Percentiles rank a stretch among this genome's conserved stretches.
Evolutionary conservation across 2,797 vertebrate species (phyloP).

Genomic region (Gobio occitaniae): DNA sequence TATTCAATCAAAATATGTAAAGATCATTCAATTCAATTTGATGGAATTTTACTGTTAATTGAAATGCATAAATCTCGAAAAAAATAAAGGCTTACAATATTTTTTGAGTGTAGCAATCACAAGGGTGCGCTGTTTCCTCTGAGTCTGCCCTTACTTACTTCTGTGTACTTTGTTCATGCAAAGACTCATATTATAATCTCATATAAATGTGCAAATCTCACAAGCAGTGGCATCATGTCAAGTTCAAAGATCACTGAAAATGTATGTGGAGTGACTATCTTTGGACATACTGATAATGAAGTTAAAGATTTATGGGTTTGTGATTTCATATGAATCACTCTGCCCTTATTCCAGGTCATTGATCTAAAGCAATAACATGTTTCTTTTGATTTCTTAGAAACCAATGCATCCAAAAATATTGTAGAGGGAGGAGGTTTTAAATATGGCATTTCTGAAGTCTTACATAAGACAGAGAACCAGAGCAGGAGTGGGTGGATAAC

Average conservation of each 20-base stretch:
- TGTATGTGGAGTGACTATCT: neutral
- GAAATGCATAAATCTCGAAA: too few relatives aligned
- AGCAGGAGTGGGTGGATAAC: constrained; percentile 9
- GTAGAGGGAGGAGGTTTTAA: neutral
- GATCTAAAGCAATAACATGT: neutral
- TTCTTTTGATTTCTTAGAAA: neutral
- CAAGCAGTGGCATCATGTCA: neutral
- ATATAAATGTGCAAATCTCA: neutral
- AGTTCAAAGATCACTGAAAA: constrained; percentile 4
- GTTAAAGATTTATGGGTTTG: constrained; percentile 15
- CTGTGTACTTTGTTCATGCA: neutral
- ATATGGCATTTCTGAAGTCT: neutral
- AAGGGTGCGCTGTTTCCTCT: neutral
- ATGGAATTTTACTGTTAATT: too few relatives aligned
- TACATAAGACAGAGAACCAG: neutral
- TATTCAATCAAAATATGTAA: too few relatives aligned
- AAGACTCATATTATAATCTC: neutral
- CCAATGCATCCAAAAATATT: neutral
- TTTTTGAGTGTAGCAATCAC: neutral
- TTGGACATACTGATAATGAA: constrained; percentile 5
- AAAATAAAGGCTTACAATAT: too few relatives aligned
- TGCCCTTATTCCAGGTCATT: neutral
- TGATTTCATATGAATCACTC: neutral
- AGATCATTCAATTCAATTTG: too few relatives aligned
- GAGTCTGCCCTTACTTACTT: neutral